phyloP scores from a whole-genome alignment of 2,888 invertebrate genomes.

The Meta bourneti region DNA sequence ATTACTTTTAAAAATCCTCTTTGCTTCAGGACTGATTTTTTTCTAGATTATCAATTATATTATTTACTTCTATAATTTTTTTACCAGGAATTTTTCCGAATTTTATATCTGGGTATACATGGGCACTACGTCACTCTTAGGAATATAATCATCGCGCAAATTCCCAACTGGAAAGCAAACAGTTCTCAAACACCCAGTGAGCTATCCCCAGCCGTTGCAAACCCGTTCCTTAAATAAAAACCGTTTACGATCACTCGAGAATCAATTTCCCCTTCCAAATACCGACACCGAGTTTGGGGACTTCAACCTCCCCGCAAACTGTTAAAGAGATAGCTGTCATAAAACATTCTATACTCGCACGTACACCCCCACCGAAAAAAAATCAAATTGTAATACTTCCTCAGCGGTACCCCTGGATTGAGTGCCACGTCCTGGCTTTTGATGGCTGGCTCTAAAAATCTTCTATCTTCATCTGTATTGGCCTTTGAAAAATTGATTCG shows the following conservation, averaged over 20 bases:
- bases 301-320: constrained; percentile 33
- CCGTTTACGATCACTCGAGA: constrained; percentile 41
- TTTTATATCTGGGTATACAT: no score
- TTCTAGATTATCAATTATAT: no score
- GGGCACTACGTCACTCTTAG: no score
- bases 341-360: constrained; percentile 34
- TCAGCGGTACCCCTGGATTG: neutral
- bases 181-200: no score
- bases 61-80: no score
- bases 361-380: constrained; percentile 8
- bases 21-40: no score
- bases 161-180: no score
- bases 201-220: no score
- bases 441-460: constrained; percentile 46
- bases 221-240: constrained; percentile 7
- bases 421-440: neutral
- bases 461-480: constrained; percentile 40
- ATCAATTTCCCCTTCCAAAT: constrained; percentile 45
- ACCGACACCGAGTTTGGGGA: constrained; percentile 9
- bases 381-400: constrained; percentile 39
- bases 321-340: constrained; percentile 32
- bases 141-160: no score
- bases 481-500: neutral
- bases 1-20: no score
- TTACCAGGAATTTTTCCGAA: no score